Base-by-base conservation (phyloP, 2,888 invertebrate species). In the Trissonchulus sp. region DNA sequence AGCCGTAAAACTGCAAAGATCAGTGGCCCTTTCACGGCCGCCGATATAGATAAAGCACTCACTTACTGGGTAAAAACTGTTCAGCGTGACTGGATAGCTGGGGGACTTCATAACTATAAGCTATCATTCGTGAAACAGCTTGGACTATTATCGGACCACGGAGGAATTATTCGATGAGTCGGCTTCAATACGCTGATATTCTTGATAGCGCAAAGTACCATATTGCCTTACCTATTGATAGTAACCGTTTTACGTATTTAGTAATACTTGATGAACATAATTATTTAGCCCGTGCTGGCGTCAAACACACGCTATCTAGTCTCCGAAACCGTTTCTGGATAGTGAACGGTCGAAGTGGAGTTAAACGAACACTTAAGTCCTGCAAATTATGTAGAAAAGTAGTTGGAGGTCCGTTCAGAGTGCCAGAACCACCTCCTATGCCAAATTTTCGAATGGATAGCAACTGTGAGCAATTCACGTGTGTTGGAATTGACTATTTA, bases 321-420 rank as follows among this genome's bases (percentile, higher is more conserved):
- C 23, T 72, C 15, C 73, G 73, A 8, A 18, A 3, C 8, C 2
- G 28, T 2, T 72, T 15, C 73, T 72, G 73, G 73, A 34, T 72
- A 18, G 28, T 33, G n/a, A 23, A 18, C 15, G 73, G 73, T 8
- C 31, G 73, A 60, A n/a, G 63, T 72, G 73, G n/a, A 28, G 73
- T 72, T 2, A 23, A 63, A 8, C 2, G 62, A 28, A n/a, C n/a
- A 18, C 28, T 72, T 3, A 3, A n/a, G n/a, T 18, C 23, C 2
- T 72, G 73, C 62, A n/a, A n/a, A 23, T 18, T 30, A 31, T 71
- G n/a, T n/a, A n/a, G n/a, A n/a, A n/a, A n/a, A n/a, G n/a, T n/a
- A n/a, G n/a, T n/a, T n/a, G n/a, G n/a, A n/a, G n/a, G n/a, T n/a
- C n/a, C n/a, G n/a, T n/a, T n/a, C n/a, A n/a, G n/a, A n/a, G n/a